Conservation (phyloP, 1,140 invertebrate species). For the Sitobion miscanthi region DNA sequence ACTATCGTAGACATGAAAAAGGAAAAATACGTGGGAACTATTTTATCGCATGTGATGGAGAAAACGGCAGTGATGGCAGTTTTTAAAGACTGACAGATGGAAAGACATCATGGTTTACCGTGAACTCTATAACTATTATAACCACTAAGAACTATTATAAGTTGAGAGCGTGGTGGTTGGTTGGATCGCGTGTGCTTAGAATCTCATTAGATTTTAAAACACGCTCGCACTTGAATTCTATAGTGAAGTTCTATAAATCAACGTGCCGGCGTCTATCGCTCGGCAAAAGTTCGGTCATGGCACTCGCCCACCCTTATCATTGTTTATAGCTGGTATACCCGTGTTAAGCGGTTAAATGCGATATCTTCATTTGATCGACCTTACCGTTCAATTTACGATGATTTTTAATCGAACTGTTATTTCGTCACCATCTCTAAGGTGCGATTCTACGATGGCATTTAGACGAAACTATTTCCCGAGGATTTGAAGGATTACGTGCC, state of each 20-base stretch:
- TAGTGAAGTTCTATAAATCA: not conserved
- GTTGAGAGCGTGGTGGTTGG: no score
- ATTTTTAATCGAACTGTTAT: not conserved
- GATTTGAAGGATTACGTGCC: not conserved
- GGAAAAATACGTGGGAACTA: not conserved
- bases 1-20: not conserved
- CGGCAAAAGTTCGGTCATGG: not conserved
- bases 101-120: not conserved
- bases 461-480: not conserved
- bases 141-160: no score
- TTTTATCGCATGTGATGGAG: no score
- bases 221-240: not conserved
- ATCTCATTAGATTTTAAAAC: not conserved
- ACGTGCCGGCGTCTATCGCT: not conserved
- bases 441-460: no score
- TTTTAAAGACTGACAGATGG: not conserved
- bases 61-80: not conserved
- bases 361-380: not conserved
- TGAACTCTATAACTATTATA: no score
- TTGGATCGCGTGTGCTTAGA: not conserved
- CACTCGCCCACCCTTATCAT: not conserved
- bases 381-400: not conserved
- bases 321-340: not conserved
- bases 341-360: not conserved
- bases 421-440: not conserved